Evolutionary conservation across 2,113 vertebrate species (phyloP).

Genomic region (Eonycteris spelaea): DNA sequence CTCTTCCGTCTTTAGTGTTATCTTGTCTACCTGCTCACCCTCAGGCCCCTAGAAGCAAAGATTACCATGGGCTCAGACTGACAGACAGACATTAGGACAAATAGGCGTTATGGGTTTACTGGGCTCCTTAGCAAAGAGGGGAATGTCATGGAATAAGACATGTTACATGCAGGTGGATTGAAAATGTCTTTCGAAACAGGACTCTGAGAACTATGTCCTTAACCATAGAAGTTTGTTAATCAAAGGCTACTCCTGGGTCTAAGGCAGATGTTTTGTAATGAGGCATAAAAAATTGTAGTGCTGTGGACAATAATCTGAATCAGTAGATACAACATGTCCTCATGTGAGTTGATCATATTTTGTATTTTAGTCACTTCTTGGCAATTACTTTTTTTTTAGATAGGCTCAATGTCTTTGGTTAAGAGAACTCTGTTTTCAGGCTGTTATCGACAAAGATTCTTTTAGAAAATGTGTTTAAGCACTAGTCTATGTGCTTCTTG

Average conservation of each 20-base stretch:
- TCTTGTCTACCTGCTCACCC: not conserved
- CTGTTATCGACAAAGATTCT: not conserved
- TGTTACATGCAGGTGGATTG: not conserved
- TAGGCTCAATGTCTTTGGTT: not conserved
- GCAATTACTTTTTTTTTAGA: not conserved
- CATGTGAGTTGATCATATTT: not conserved
- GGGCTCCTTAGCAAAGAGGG: not conserved
- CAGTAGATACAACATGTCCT: not conserved
- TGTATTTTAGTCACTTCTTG: not conserved
- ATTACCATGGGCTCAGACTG: not conserved
- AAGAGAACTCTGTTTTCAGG: not conserved
- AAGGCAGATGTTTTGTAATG: conserved; percentile 19
- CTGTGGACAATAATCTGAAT: not conserved
- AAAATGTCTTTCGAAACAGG: not conserved
- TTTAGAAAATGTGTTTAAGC: not conserved
- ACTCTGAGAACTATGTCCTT: not conserved
- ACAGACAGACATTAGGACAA: not conserved
- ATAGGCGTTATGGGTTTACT: not conserved
- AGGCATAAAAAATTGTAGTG: not conserved
- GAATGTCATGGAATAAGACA: not conserved
- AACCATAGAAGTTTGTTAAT: not conserved
- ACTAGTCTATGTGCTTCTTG: not conserved
- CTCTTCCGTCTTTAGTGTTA: not conserved
- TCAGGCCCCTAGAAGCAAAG: not conserved
- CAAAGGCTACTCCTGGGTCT: not conserved